phyloP scores from a whole-genome alignment of 2,888 invertebrate species.

The Cataglyphis livida region DNA sequence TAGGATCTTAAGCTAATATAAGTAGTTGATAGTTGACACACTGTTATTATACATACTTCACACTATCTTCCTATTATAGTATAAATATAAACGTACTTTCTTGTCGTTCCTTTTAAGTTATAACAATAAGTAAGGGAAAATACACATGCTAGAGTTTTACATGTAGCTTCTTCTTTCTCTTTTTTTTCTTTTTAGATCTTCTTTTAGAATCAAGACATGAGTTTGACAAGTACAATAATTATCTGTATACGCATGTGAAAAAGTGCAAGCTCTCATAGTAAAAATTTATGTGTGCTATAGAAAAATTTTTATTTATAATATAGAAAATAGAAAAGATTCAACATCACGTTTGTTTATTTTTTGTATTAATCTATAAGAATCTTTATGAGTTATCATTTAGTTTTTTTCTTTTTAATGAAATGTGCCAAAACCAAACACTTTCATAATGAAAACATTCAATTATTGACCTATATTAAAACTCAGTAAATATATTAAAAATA shows the following conservation, averaged over 20 bases:
- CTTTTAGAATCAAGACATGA: constrained; percentile 21
- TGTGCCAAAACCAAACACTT: constrained; percentile 40
- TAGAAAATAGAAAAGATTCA: not conserved
- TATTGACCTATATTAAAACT: constrained; percentile 9
- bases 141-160: constrained; percentile 6
- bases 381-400: too few species aligned
- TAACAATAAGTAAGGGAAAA: constrained; percentile 7
- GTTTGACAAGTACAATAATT: constrained; percentile 29
- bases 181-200: not conserved
- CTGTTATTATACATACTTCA: constrained; percentile 38
- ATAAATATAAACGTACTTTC: constrained; percentile 32
- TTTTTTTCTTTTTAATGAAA: constrained; percentile 21
- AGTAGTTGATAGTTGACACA: constrained; percentile 25
- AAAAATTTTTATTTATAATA: constrained; percentile 26
- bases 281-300: constrained; percentile 22
- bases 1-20: constrained; percentile 35
- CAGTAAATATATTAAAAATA: not conserved
- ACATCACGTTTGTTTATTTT: constrained; percentile 22
- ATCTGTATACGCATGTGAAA: not conserved
- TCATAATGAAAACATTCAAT: not conserved
- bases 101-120: constrained; percentile 13
- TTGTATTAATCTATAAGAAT: constrained; percentile 2
- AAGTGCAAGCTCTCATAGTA: constrained; percentile 17
- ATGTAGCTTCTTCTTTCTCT: not conserved
- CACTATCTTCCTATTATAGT: constrained; percentile 40